Evolutionary conservation across 2,797 vertebrate species (phyloP), one percentile per base, ranked within the genome.

Genomic region (Onychomys arenicola): DNA sequence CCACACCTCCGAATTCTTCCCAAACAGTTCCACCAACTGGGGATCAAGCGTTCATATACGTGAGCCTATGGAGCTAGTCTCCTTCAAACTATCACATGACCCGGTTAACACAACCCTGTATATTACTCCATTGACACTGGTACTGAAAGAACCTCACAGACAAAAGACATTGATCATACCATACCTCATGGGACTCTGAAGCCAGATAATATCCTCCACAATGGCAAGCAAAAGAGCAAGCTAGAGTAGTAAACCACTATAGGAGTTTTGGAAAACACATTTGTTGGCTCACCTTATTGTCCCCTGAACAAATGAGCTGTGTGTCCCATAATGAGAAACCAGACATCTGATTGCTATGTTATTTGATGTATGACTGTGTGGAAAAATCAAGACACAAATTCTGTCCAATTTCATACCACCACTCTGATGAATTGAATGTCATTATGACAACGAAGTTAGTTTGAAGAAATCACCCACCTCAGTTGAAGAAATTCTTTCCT

Each of bases 291-390:
- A 59, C n/a, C 10, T 80, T n/a, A 23, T 32, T 63, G 32, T 52
- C 21, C 1, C 34, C 46, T 69, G 99, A 99, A 93, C 99, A 99
- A 98, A 99, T 99, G 93, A 99, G 99, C 98, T 98, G 98, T 90
- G 99, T 99, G 99, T 99, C 99, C 0, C 99, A 99, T 98, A 99
- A 99, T 7, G 99, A 99, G 97, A 99, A 99, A 97, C 99, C 99
- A 0, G 99, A 99, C 95, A 99, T 99, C 97, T 99, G 99, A 99
- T 99, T 99, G 0, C 98, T 99, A 90, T 99, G 99, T 25, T 99
- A 99, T 97, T 98, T 99, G 96, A 98, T 99, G 61, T 99, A 99
- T 97, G 99, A 99, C 98, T 99, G 29, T 99, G 99, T 83, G 99
- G 99, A 94, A 99, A 99, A 98, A 99, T 99, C 98, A 98, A 98